Evolutionary conservation across 1,140 invertebrate species (phyloP), one percentile per base, ranked within the genome.

Genomic region (Eueides isabella): DNA sequence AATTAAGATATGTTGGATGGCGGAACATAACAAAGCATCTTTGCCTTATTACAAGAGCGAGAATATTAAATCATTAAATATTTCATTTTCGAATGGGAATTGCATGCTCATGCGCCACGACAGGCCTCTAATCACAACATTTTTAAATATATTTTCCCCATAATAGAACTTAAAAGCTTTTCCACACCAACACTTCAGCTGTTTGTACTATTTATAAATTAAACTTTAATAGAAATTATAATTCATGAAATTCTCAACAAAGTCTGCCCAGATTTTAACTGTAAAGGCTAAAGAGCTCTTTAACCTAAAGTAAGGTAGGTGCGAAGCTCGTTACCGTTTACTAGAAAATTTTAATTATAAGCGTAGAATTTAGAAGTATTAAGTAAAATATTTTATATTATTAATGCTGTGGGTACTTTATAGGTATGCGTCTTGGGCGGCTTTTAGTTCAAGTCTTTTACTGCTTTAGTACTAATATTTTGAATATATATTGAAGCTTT

Each of bases 271-370:
- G 41, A 44, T 44, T 44, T 44, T 19, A 44, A 19, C 41, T 44
- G 41, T 44, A 19, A 44, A 44, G 41, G 41, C 41, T 19, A 44
- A 44, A 44, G 41, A 44, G 41, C 41, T 44, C 41, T 44, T 44
- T 44, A 44, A 44, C 41, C 41, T n/a, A 19, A 44, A 38, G 35
- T 38, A 38, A 38, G 35, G 35, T 38, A 44, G 41, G 41, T 44
- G 41, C 41, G n/a, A 44, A 44, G 16, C 41, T 44, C 41, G 41
- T 44, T 44, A 44, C 41, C 41, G n/a, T 44, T 44, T 44, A 44
- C 41, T 44, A 44, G 16, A 44, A 44, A 44, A n/a, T 44, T 44
- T 44, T 44, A 44, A 44, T 44, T 44, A 44, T 44, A 44, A n/a
- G 16, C 41, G 16, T 44, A 44, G 41, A 44, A 44, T 44, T 44